A percentile compares a stretch with the other conserved stretches of the same genome.
Evolutionary conservation across 2,113 vertebrate genomes (phyloP).

Genomic region (Rhombomys opimus): DNA sequence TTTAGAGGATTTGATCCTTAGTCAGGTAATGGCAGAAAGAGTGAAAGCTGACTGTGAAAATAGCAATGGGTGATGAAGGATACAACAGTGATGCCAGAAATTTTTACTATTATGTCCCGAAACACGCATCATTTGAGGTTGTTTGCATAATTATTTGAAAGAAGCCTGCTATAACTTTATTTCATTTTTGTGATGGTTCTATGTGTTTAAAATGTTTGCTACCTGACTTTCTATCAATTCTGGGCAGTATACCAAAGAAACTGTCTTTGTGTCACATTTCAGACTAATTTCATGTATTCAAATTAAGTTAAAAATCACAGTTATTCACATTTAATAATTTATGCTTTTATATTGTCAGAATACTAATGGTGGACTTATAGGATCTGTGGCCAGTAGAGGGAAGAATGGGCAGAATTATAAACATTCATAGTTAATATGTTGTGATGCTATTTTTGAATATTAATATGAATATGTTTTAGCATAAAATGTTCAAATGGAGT

Average conservation of each 20-base stretch:
- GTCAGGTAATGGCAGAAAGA: background rate
- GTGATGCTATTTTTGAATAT: conserved; percentile 24
- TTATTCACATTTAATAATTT: conserved; percentile 1
- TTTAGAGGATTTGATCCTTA: background rate
- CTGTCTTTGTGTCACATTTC: background rate
- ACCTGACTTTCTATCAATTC: background rate
- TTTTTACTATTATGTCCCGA: background rate
- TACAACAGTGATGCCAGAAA: background rate
- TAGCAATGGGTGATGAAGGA: background rate
- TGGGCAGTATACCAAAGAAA: background rate
- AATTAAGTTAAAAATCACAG: conserved; percentile 36
- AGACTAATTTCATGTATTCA: conserved; percentile 53
- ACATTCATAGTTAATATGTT: background rate
- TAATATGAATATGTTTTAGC: conserved; percentile 21
- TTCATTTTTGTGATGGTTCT: conserved; percentile 1
- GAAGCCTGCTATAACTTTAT: background rate
- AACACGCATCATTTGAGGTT: background rate
- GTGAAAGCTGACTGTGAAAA: background rate
- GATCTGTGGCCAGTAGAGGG: background rate
- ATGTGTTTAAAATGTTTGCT: conserved; percentile 7
- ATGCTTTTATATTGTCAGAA: conserved; percentile 23
- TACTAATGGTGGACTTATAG: background rate
- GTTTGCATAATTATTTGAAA: background rate
- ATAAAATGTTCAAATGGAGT: background rate
- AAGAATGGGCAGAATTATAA: conserved; percentile 49